Evolutionary conservation across 2,113 vertebrate species (phyloP).

Genomic region (Aplodontia rufa): DNA sequence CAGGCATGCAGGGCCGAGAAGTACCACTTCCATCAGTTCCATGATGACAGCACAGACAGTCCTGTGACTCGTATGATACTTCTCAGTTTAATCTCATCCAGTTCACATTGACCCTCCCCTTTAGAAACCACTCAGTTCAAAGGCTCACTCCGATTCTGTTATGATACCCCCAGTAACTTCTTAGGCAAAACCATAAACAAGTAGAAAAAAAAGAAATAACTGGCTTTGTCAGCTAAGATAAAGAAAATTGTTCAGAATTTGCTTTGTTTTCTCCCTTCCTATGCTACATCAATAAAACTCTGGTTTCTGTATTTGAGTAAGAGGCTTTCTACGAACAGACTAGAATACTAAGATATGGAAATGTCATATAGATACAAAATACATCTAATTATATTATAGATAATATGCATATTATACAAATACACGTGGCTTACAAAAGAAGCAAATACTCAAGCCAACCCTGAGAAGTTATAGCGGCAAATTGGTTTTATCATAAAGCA

Average conservation of each 20-base stretch:
- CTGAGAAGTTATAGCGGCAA: background rate
- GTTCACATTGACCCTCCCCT: background rate
- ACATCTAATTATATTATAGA: background rate
- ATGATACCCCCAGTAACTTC: background rate
- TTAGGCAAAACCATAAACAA: background rate
- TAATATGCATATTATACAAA: conserved; percentile 30
- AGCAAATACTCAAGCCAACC: conserved; percentile 16
- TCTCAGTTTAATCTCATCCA: background rate
- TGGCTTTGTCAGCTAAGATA: background rate
- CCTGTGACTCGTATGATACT: background rate
- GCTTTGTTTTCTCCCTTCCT: background rate
- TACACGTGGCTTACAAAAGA: background rate
- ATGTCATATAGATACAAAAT: background rate
- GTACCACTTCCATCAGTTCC: background rate
- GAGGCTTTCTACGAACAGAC: background rate
- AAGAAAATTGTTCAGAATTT: background rate
- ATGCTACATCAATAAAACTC: background rate
- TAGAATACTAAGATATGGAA: background rate
- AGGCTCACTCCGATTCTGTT: background rate
- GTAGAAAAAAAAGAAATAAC: background rate
- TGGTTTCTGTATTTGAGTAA: background rate
- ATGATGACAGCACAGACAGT: background rate
- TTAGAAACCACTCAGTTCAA: background rate
- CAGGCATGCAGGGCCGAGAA: background rate
- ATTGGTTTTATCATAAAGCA: background rate